Evolutionary conservation across 2,888 invertebrate genomes (phyloP).

Genomic region (Tetranychus truncatus): DNA sequence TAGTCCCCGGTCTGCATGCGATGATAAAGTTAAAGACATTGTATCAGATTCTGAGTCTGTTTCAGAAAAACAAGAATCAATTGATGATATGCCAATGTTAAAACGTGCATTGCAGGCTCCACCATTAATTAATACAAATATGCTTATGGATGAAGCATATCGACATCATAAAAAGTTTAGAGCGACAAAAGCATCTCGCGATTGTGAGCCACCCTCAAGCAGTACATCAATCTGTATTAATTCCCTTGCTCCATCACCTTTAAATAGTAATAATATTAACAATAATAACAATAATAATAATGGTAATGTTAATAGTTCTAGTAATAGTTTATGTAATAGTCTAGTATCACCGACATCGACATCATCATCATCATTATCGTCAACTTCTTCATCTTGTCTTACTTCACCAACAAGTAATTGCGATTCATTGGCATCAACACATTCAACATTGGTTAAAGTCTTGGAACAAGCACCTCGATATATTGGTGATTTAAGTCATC

Average conservation of each 20-base stretch:
- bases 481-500: slow-evolving; percentile 63
- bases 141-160: slow-evolving; percentile 78
- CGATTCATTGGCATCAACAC: slow-evolving; percentile 27
- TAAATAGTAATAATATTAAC: slow-evolving; percentile 25
- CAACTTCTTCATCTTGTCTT: slow-evolving; percentile 29
- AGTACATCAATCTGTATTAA: slow-evolving; percentile 21
- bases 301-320: slow-evolving; percentile 7
- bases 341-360: background rate
- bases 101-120: slow-evolving; percentile 81
- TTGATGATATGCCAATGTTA: slow-evolving; percentile 78
- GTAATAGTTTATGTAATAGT: slow-evolving; percentile 24
- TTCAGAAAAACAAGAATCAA: slow-evolving; percentile 37
- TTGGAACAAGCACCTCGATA: slow-evolving; percentile 80
- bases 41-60: slow-evolving; percentile 22
- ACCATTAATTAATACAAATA: slow-evolving; percentile 65
- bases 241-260: slow-evolving; percentile 15
- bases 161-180: slow-evolving; percentile 90
- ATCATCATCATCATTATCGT: slow-evolving; percentile 18
- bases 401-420: slow-evolving; percentile 31
- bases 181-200: slow-evolving; percentile 25
- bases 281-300: slow-evolving; percentile 11
- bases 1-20: slow-evolving; percentile 39
- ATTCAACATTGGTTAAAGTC: slow-evolving; percentile 65
- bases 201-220: slow-evolving; percentile 24
- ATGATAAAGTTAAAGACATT: slow-evolving; percentile 45